Evolutionary conservation across 1,140 invertebrate species (phyloP).

Genomic region (Goniozus legneri): DNA sequence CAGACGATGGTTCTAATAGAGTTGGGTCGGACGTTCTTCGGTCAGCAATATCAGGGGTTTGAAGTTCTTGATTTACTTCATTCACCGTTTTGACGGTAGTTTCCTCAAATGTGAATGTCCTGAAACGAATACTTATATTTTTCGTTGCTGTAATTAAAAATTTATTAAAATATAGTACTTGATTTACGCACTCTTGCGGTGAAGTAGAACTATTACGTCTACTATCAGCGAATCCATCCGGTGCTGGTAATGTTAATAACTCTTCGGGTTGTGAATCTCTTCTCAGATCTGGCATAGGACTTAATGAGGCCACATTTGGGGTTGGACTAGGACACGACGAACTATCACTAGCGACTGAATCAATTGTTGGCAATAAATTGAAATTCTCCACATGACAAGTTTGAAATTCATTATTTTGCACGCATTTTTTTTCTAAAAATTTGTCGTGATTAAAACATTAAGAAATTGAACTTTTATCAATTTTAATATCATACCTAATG

Average conservation of each 20-base stretch:
- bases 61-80: slow-evolving; percentile 10
- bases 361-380: slow-evolving; percentile 42
- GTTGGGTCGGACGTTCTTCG: slow-evolving; percentile 27
- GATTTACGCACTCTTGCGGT: slow-evolving; percentile 47
- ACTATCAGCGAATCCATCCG: slow-evolving; percentile 71
- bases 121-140: slow-evolving; percentile 17
- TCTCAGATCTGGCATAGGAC: slow-evolving; percentile 65
- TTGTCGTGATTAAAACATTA: slow-evolving; percentile 1
- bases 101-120: slow-evolving; percentile 36
- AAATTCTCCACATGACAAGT: slow-evolving; percentile 30
- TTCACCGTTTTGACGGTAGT: slow-evolving; percentile 17
- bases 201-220: slow-evolving; percentile 65
- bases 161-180: neutral
- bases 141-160: slow-evolving; percentile 11
- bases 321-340: slow-evolving; percentile 62
- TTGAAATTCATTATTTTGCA: slow-evolving; percentile 30
- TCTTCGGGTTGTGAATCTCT: slow-evolving; percentile 63
- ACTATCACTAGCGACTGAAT: slow-evolving; percentile 52
- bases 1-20: slow-evolving; percentile 33
- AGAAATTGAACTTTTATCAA: slow-evolving; percentile 6
- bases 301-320: slow-evolving; percentile 61
- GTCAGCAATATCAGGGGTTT: slow-evolving; percentile 15
- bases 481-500: slow-evolving; percentile 16
- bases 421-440: slow-evolving; percentile 28
- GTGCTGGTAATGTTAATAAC: slow-evolving; percentile 64